Evolutionary conservation across 2,888 invertebrate species (phyloP).

Genomic region (Drosophila maculinotata): DNA sequence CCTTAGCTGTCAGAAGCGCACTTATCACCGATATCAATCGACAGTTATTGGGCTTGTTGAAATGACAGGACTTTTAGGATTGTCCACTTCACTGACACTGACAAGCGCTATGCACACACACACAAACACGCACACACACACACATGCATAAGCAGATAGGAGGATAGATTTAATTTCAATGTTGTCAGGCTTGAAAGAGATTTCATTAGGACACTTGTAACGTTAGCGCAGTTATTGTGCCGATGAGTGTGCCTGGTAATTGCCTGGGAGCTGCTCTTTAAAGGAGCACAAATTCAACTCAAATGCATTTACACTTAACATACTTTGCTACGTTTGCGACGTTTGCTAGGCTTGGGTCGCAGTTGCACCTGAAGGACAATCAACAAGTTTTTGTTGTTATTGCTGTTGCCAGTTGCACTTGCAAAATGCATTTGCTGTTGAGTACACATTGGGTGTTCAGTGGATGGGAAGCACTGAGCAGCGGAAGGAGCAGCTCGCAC

Average conservation of each 20-base stretch:
- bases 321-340: conserved; percentile 49
- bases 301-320: conserved; percentile 62
- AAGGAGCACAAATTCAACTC: conserved; percentile 35
- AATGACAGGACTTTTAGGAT: conserved; percentile 24
- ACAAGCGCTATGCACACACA: too few species aligned
- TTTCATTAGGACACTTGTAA: conserved; percentile 10
- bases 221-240: conserved; percentile 18
- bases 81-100: conserved; percentile 26
- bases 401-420: conserved; percentile 34
- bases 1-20: conserved; percentile 37
- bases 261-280: conserved; percentile 40
- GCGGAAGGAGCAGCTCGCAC: conserved; percentile 37
- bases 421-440: conserved; percentile 63
- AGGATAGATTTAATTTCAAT: conserved; percentile 39
- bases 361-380: conserved; percentile 58
- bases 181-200: conserved; percentile 38
- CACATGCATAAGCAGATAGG: conserved; percentile 1
- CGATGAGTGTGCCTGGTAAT: conserved; percentile 39
- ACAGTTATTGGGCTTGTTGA: conserved; percentile 37
- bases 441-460: conserved; percentile 39
- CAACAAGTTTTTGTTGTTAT: conserved; percentile 66
- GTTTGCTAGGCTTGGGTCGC: conserved; percentile 18
- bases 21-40: conserved; percentile 39
- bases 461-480: conserved; percentile 29
- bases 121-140: conserved; percentile 3